Evolutionary conservation across 2,113 vertebrate species (phyloP), one percentile per base, ranked within the genome.

Genomic region (Thalassarche chlororhynchos): DNA sequence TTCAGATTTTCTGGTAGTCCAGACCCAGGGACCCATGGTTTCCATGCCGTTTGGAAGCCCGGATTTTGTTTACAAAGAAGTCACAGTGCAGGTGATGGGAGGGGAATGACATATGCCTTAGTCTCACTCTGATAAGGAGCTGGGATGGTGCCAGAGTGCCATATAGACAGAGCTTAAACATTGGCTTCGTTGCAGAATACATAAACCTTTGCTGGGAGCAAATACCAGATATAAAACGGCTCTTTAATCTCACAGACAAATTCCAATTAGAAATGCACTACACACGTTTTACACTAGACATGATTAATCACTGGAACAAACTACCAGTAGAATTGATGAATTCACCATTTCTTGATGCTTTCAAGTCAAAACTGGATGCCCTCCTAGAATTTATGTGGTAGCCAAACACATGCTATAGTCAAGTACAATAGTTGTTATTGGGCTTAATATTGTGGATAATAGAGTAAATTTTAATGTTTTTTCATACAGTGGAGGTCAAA

Each of bases 201-300:
- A 94, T 92, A 96, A 95, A 90, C 46, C 64, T 93, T 52, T 88
- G 32, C 70, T 70, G 61, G 71, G 85, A 96, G 88, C 68, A 93
- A 95, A 93, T 42, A 89, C 60, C 88, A 90, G 83, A 28, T 74
- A 89, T 92, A 93, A 97, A 93, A 92, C 0, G 17, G 51, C 64
- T 94, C 83, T 90, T 96, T 95, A 97, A 94, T 93, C 88, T 96
- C 40, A 2, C 66, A 96, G 89, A 93, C 61, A 90, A 86, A 94
- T 94, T 96, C 90, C 86, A 95, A 95, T 96, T 94, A 95, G 86
- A 94, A 96, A 94, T 84, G 76, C 55, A 84, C 51, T 78, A 42
- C 79, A 94, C 71, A 42, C 21, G 66, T 80, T 66, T 93, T 88
- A 77, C 38, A 77, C 42, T 15, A 69, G 71, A 79, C 51, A 38